phyloP scores from a whole-genome alignment of 2,113 vertebrate species.

The Pogonocichla stellata region DNA sequence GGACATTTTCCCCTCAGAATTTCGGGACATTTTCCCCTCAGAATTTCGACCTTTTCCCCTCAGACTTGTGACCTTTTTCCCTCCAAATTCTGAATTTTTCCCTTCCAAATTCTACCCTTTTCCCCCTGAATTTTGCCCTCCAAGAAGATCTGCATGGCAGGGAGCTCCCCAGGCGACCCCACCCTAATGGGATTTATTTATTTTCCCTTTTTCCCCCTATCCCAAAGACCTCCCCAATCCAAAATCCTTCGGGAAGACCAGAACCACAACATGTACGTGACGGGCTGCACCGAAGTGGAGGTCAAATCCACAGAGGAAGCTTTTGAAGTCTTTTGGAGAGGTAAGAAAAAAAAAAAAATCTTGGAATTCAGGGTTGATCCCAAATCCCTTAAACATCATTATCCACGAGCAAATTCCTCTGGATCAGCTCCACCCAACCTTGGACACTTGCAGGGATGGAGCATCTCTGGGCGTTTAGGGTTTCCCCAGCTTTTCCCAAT shows the following conservation, averaged over 20 bases:
- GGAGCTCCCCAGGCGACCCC: neutral
- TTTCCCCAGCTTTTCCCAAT: neutral
- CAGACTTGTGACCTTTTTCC: neutral
- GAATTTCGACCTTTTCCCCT: neutral
- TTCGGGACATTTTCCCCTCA: too few species aligned
- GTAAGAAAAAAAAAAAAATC: constrained; percentile 57
- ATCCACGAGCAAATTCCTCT: rapidly evolving
- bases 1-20: too few species aligned
- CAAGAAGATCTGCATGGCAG: neutral
- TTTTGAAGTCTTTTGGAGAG: constrained; percentile 97
- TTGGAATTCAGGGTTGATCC: neutral
- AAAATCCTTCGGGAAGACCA: constrained; percentile 93
- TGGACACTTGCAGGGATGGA: neutral
- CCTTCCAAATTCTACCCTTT: too few species aligned
- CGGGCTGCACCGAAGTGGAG: constrained; percentile 92
- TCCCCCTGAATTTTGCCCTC: neutral
- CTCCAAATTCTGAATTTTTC: too few species aligned
- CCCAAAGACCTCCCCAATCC: constrained; percentile 87
- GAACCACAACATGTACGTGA: constrained; percentile 97
- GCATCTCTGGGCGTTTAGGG: too few species aligned
- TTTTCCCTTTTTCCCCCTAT: neutral
- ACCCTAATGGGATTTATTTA: neutral
- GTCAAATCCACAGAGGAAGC: constrained; percentile 93
- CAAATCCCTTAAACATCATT: neutral
- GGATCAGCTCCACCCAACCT: neutral